phyloP scores from a whole-genome alignment of 1,140 invertebrate genomes.

The Pachypeltis micranthus region DNA sequence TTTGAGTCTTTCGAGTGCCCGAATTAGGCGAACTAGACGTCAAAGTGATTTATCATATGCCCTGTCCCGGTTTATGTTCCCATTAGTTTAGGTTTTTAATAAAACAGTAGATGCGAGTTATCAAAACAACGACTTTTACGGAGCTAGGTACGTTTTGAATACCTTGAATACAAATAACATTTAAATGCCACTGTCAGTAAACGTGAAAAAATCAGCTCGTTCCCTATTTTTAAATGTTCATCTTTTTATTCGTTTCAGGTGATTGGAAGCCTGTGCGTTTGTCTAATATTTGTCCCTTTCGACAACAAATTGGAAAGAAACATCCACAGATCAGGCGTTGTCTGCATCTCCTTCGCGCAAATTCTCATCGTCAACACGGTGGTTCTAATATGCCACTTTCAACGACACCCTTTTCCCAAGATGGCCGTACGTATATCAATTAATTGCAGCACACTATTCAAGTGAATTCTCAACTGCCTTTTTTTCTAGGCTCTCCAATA shows the following conservation, averaged over 20 bases:
- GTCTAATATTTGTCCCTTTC: slow-evolving; percentile 42
- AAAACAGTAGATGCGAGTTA: no score
- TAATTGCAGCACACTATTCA: no score
- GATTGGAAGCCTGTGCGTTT: slow-evolving; percentile 39
- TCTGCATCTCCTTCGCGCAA: slow-evolving; percentile 43
- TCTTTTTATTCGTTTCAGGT: slow-evolving; percentile 32
- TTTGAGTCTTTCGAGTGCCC: no score
- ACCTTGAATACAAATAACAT: background rate
- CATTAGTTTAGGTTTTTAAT: no score
- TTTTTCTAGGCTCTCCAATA: no score
- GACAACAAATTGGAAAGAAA: slow-evolving; percentile 37
- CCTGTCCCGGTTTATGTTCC: no score
- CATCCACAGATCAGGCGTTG: slow-evolving; percentile 42
- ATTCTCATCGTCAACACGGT: slow-evolving; percentile 51
- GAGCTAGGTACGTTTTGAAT: no score
- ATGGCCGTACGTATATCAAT: slow-evolving; percentile 38
- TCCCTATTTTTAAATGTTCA: background rate
- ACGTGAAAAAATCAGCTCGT: no score
- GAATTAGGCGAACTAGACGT: no score
- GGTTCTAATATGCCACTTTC: slow-evolving; percentile 43
- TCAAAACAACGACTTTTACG: no score
- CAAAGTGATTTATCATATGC: no score
- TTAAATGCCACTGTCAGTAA: background rate
- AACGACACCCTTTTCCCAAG: slow-evolving; percentile 52
- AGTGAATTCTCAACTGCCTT: no score